These are phyloP conservation scores for Daboia siamensis DNA, from an alignment of 2,113 vertebrate species.

Conservation along the genomic window DNA sequence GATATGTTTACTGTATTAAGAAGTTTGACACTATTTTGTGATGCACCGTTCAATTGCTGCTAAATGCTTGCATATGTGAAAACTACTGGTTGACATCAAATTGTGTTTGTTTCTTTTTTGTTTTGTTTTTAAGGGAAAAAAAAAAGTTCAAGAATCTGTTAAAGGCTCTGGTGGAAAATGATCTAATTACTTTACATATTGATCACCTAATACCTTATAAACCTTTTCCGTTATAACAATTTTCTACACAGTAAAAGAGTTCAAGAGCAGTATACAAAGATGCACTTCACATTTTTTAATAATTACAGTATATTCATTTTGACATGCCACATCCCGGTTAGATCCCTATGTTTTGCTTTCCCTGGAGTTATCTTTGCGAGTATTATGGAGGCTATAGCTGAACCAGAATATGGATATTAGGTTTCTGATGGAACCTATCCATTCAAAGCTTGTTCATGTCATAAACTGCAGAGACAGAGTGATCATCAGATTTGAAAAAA, in stretches of 20 bases:
- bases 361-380: not conserved
- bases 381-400: not conserved
- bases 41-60: not conserved
- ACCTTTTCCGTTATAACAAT: not conserved
- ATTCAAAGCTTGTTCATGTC: not conserved
- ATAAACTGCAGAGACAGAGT: not conserved
- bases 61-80: not conserved
- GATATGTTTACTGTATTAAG: not conserved
- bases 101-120: not conserved
- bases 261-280: not conserved
- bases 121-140: not conserved
- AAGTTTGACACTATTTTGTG: not conserved
- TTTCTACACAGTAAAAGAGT: not conserved
- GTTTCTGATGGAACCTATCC: not conserved
- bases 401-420: not conserved
- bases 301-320: not conserved
- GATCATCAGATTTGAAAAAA: not conserved
- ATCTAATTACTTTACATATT: not conserved
- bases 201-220: not conserved
- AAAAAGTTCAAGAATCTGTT: not conserved
- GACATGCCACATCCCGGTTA: not conserved
- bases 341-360: not conserved
- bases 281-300: not conserved
- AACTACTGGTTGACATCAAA: not conserved
- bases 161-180: not conserved